These are phyloP conservation scores for Agriopis marginaria DNA, from an alignment of 2,888 invertebrate genomes.

Conservation along the genomic window DNA sequence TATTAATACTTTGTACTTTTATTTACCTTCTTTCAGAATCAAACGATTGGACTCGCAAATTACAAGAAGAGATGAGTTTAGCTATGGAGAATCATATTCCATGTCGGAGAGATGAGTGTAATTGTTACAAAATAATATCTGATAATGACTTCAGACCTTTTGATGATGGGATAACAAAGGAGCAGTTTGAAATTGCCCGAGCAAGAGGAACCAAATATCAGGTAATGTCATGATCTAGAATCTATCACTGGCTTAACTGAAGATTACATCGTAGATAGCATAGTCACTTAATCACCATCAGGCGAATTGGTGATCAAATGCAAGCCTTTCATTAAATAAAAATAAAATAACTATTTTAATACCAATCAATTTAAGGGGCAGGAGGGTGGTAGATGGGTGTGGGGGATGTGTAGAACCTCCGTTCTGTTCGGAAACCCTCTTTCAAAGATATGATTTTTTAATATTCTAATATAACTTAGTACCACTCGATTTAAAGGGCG, in stretches of 20 bases:
- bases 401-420: too few relatives aligned
- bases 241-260: background rate
- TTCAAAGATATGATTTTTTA: too few relatives aligned
- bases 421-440: too few relatives aligned
- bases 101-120: conserved; percentile 87
- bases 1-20: background rate
- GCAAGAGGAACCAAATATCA: conserved; percentile 78
- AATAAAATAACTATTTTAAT: too few relatives aligned
- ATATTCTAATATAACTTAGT: too few relatives aligned
- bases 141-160: conserved; percentile 90
- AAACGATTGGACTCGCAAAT: conserved; percentile 74
- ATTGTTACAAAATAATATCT: conserved; percentile 88
- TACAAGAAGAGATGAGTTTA: conserved; percentile 75
- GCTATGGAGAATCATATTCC: conserved; percentile 83
- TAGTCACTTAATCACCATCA: too few relatives aligned
- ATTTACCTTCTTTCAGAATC: conserved; percentile 68
- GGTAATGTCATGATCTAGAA: conserved; percentile 51
- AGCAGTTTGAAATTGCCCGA: conserved; percentile 87
- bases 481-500: too few relatives aligned
- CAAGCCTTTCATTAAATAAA: too few relatives aligned
- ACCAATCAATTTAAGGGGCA: too few relatives aligned
- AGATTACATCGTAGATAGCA: too few relatives aligned
- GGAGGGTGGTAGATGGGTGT: too few relatives aligned
- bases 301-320: too few relatives aligned
- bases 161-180: conserved; percentile 89